Evolutionary conservation across 2,797 vertebrate species (phyloP), one percentile per base, ranked within the genome.

Genomic region (Falco naumanni): DNA sequence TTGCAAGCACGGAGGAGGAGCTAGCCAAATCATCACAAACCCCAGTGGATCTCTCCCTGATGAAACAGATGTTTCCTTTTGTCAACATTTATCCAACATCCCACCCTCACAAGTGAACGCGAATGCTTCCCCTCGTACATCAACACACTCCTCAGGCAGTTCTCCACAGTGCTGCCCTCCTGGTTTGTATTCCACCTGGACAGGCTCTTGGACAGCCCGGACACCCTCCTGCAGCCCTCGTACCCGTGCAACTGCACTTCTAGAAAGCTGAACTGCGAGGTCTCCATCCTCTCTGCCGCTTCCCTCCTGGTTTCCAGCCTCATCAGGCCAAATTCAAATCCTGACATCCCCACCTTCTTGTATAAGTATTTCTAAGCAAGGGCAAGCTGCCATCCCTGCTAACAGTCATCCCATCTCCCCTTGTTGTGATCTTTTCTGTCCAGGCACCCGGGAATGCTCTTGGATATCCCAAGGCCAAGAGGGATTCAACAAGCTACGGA

Each of bases 301-400:
- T 75, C 63, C 61, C 56, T 76, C 76, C 28, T 13, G n/a, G 13
- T 48, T 64, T 53, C 64, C 47, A 87, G 6, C 6, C 34, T 57
- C 71, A 12, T 5, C 8, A 2, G 0, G 8, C 17, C 6, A 20
- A 25, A 10, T 16, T 33, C 78, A 31, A 77, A 34, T 5, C 57
- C 61, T 2, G 13, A 33, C 47, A 20, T 15, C 22, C 26, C 47
- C 16, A 11, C 17, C 53, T 31, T 28, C 84, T 19, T 9, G 31
- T 2, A 15, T 0, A 2, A 1, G 6, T 8, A 9, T 16, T 51
- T 31, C 20, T 15, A 10, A n/a, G 37, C 25, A 19, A 56, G 34
- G 25, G 14, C 0, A 1, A 69, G 48, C 51, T 33, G 21, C 12
- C 25, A 16, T 4, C 51, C 45, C 66, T 6, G 37, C 37, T 7